Evolutionary conservation across 2,113 vertebrate genomes (phyloP), one percentile per base, ranked within the genome.

Genomic region (Oncorhynchus keta): DNA sequence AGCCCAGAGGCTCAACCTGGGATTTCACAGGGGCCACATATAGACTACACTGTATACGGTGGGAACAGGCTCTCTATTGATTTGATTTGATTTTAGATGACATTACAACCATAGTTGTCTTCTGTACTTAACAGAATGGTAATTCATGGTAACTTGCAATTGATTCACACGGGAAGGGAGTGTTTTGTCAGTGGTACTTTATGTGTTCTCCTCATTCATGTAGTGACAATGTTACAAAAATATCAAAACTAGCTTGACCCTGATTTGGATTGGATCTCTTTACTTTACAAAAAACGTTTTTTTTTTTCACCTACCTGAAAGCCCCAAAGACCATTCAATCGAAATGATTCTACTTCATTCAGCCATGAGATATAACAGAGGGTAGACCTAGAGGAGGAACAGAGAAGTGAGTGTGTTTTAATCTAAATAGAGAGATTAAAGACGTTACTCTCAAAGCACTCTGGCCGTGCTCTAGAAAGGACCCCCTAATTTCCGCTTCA

Each of bases 371-470:
- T 12, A 26, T 13, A 64, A n/a, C 24, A 22, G 65, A 24, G 64
- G 64, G 64, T 39, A 39, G 39, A 8, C 20, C 22, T 13, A n/a
- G 64, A 51, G 12, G 51, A 55, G 3, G 24, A 30, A 12, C n/a
- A 3, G n/a, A 71, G 32, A 66, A 67, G 13, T 16, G 28, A 26
- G 67, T 3, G 67, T 13, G 16, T 87, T 87, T 81, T 72, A 86
- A 88, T 88, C 77, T 73, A 90, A 88, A 90, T 79, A 68, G 73
- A 62, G 76, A 93, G 92, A 93, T 94, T 93, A 93, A 93, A 94
- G 93, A 92, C 87, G 70, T 85, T 85, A 87, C 75, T 77, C 85
- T 91, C 79, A 93, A 93, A 93, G 89, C 91, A 76, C 76, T 87
- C 70, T 64, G 76, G 61, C 71, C 72, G 73, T 69, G 49, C 68